Conservation (phyloP, 2,113 vertebrate species). For the Ursus arctos region DNA sequence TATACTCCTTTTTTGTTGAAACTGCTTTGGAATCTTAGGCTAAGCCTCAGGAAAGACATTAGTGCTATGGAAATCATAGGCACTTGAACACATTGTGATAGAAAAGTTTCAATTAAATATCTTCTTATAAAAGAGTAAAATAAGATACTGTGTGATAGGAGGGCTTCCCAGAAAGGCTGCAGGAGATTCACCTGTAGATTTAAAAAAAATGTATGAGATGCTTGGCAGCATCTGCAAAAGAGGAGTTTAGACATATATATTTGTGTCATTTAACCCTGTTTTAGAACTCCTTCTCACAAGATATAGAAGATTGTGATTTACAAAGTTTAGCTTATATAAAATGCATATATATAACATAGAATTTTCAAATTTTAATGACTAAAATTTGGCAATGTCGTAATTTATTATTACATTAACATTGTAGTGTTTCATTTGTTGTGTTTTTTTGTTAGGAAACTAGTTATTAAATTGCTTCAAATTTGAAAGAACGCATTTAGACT, state of each 20-base stretch:
- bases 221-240: not conserved
- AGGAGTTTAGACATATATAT: not conserved
- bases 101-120: constrained; percentile 30
- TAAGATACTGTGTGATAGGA: not conserved
- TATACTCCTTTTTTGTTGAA: not conserved
- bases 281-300: not conserved
- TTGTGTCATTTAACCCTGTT: not conserved
- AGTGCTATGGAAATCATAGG: not conserved
- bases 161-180: not conserved
- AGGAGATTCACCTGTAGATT: not conserved
- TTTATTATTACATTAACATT: not conserved
- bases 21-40: not conserved
- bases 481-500: constrained; percentile 34
- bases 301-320: not conserved
- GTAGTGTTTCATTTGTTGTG: not conserved
- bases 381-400: not conserved
- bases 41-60: not conserved
- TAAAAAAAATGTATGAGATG: not conserved
- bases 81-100: not conserved
- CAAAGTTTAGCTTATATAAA: not conserved
- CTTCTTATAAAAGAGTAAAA: not conserved
- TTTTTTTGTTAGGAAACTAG: not conserved
- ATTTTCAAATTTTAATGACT: constrained; percentile 41
- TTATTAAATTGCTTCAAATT: constrained; percentile 28
- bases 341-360: not conserved